A percentile compares a stretch with the other conserved stretches of the same genome.
These are phyloP conservation scores for Lasioglossum lativentre DNA, from an alignment of 2,888 invertebrate species.

Conservation along the genomic window DNA sequence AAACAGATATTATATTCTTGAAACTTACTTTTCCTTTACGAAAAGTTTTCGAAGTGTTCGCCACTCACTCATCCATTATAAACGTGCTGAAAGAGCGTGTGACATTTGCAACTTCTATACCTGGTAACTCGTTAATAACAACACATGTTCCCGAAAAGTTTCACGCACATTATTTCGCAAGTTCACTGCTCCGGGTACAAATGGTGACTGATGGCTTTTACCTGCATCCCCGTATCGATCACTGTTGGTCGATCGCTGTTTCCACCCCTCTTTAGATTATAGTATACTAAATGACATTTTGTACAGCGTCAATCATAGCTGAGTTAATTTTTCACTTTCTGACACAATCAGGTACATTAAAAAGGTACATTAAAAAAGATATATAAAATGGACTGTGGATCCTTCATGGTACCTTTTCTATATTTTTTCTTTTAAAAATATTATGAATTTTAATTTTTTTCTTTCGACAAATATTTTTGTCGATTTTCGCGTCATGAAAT, in stretches of 20 bases:
- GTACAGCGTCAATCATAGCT: background rate
- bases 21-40: background rate
- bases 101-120: background rate
- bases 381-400: background rate
- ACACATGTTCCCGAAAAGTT: background rate
- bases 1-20: background rate
- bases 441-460: no score
- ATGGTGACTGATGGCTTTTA: conserved; percentile 4
- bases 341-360: no score
- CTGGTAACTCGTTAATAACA: background rate
- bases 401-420: background rate
- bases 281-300: background rate
- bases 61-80: background rate
- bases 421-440: background rate
- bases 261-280: background rate
- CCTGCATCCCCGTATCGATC: background rate
- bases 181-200: background rate
- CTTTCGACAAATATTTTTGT: no score
- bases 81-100: background rate
- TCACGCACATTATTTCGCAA: background rate
- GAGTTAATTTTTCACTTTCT: background rate
- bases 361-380: no score
- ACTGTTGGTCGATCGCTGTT: background rate
- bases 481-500: no score
- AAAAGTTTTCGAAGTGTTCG: background rate